Conservation (phyloP, 2,888 invertebrate species). For the Julus scandinavius region DNA sequence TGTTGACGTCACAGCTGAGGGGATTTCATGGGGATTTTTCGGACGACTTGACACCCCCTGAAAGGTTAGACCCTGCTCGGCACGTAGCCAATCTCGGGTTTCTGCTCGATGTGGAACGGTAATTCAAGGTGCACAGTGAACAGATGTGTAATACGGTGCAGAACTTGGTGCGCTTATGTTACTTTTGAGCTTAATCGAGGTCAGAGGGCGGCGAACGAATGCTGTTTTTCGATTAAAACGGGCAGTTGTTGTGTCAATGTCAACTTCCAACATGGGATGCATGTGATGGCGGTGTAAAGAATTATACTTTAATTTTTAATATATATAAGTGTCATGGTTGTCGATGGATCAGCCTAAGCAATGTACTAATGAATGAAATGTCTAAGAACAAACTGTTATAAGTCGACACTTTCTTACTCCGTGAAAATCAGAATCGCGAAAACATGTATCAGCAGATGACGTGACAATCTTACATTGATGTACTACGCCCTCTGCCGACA, state of each 20-base stretch:
- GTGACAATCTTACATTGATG: too few species aligned
- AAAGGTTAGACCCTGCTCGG: constrained; percentile 13
- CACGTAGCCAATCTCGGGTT: neutral
- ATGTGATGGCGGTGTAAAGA: too few species aligned
- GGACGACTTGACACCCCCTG: constrained; percentile 1
- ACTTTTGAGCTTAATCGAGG: neutral
- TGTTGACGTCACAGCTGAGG: constrained; percentile 33
- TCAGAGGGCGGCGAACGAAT: neutral
- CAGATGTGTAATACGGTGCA: neutral
- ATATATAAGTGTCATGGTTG: too few species aligned
- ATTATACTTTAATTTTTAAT: too few species aligned
- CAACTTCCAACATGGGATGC: too few species aligned
- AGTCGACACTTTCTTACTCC: too few species aligned
- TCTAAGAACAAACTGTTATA: too few species aligned
- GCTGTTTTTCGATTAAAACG: neutral
- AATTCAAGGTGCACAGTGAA: neutral
- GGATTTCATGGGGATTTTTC: neutral
- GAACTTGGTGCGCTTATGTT: neutral
- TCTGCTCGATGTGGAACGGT: neutral
- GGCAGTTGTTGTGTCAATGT: neutral
- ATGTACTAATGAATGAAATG: neutral
- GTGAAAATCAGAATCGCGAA: too few species aligned
- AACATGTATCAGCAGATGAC: too few species aligned
- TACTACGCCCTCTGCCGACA: too few species aligned
- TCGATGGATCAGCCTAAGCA: too few species aligned